Percentiles rank a stretch among this genome's conserved stretches.
Conservation (phyloP, 2,797 vertebrate species). For the Pangasius krempfi region DNA sequence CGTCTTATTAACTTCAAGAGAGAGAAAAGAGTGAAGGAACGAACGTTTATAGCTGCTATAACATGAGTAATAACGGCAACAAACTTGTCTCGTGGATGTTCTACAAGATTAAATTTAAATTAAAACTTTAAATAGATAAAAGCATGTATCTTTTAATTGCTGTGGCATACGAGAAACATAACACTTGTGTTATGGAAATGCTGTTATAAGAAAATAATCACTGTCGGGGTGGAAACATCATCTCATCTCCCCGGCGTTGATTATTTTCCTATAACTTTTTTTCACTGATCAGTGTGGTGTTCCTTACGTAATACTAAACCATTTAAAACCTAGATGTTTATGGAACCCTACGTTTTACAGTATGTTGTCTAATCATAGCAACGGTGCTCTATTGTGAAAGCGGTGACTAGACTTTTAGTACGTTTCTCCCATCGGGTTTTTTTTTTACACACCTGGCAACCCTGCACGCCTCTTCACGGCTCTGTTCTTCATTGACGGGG, state of each 20-base stretch:
- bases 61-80: neutral
- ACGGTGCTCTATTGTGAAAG: neutral
- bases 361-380: too few relatives aligned
- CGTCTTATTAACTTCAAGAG: neutral
- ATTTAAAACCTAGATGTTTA: neutral
- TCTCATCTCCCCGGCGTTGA: neutral
- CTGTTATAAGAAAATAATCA: neutral
- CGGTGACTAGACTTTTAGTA: neutral
- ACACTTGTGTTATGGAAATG: neutral
- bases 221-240: neutral
- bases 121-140: neutral
- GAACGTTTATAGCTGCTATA: neutral
- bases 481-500: slow-evolving; percentile 39
- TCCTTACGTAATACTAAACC: neutral
- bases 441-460: neutral
- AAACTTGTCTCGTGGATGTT: neutral
- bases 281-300: neutral
- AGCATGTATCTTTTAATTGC: too few relatives aligned
- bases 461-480: neutral
- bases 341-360: neutral
- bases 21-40: neutral
- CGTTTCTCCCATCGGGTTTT: accelerated
- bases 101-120: neutral
- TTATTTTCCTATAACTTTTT: neutral
- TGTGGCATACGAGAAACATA: neutral